Base-by-base conservation (phyloP, 1,140 invertebrate genomes). In the Drosophila prosaltans region DNA sequence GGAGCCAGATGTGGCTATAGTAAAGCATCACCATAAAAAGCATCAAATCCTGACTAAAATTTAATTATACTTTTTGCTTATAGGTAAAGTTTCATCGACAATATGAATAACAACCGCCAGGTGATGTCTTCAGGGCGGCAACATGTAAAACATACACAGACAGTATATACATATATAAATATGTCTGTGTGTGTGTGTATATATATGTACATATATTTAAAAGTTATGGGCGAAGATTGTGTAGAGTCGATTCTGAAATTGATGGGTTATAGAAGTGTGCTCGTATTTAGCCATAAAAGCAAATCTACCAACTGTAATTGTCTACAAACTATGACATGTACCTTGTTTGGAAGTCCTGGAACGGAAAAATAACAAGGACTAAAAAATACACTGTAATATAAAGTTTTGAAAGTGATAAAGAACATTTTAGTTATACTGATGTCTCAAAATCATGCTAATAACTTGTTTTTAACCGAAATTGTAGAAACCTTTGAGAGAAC, bases 1-100 rank as follows among this genome's bases (percentile, higher is more conserved):
- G 45, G 45, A 48, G n/a, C 45, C 45, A 48, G 16, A 48, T 21
- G 16, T 21, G 8, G 45, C n/a, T 7, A 21, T 21, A 48, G 45
- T 16, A 7, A 5, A 2, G 24, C 28, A 7, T n/a, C 16, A 6
- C 45, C 45, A 21, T 16, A 48, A 48, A 21, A 48, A 21, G 16
- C 45, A 21, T 21, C 8, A 10, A 26, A 36, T 36, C 21, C 45
- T 51, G 24, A 51, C 45, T 51, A 26, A 75, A 88, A 85, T 85
- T 85, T 85, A 85, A 85, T 85, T 85, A 85, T 69, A 86, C 74
- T 86, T 6, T 84, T 74, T 72, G 75, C 74, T 71, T 61, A 65
- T 78, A 67, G 58, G 26, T 43, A 7, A 62, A 67, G 63, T 74
- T 74, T 51, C 26, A 5, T 54, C 39, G 69, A 32, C 45, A 70